Evolutionary conservation across 2,797 vertebrate genomes (phyloP), one percentile per base, ranked within the genome.

Genomic region (Setipinna tenuifilis): DNA sequence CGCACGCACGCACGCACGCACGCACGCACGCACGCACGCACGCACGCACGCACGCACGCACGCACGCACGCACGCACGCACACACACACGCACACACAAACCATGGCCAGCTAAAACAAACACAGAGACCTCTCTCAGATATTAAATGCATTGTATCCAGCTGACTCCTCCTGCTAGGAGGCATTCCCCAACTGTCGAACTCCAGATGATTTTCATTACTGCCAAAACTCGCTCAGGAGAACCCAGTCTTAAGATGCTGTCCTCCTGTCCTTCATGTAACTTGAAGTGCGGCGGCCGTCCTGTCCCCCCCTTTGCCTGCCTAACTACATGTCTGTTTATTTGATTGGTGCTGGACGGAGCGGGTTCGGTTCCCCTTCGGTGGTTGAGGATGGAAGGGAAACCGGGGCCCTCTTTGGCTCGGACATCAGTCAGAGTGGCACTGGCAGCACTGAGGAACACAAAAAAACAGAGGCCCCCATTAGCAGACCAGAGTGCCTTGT

Each of bases 391-490:
- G 90, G 88, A 89, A 88, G 90, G 90, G 91, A 89, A 86, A 87
- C 89, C 88, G 90, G 91, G 90, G 90, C 90, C 86, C 88, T 87
- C 88, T 87, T 87, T 89, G 86, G 90, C 89, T 71, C 23, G 0
- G 86, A 87, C 92, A 93, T 93, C 90, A 91, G 89, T 94, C 89
- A 87, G 71, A 88, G 87, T 85, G 90, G 92, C 89, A 91, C 90
- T 91, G 92, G 89, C 89, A 87, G 86, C 83, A 80, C 41, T 84
- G 68, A 78, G 28, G 28, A 41, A 25, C 11, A 16, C 17, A 16
- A 35, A 71, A 17, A 35, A 71, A 3, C 0, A 88, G 84, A 91
- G 91, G n/a, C 19, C 89, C 89, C 87, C 88, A 91, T 94, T 93
- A 92, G 89, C 86, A 7, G 87, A 78, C 75, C 9, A 58, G 84